phyloP scores from a whole-genome alignment of 2,113 vertebrate genomes.

The pig (Sus scrofa) region DNA sequence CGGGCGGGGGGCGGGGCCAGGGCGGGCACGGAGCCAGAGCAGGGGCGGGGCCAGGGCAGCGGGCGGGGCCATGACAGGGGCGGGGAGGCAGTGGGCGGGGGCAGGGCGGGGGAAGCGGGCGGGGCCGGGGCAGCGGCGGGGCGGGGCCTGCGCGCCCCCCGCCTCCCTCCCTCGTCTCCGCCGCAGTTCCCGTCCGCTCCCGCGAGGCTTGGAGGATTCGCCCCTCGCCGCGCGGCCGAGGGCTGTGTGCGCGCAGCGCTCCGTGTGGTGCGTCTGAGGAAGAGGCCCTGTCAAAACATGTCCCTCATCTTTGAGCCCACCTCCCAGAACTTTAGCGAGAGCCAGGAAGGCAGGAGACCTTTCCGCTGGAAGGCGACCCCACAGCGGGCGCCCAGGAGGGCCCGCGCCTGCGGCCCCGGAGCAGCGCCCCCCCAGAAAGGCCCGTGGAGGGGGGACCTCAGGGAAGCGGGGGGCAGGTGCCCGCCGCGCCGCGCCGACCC shows the following conservation, averaged over 20 bases:
- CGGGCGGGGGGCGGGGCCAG: too few species aligned
- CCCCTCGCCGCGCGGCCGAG: background rate
- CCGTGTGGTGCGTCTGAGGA: background rate
- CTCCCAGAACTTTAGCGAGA: background rate
- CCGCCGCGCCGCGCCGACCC: too few species aligned
- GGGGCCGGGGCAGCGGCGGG: too few species aligned
- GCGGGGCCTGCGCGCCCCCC: background rate
- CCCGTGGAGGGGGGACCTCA: too few species aligned
- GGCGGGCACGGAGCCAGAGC: too few species aligned
- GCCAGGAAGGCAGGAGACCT: background rate
- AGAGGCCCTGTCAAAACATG: background rate
- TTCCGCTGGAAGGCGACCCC: background rate
- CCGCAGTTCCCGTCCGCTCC: too few species aligned
- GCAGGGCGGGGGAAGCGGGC: background rate
- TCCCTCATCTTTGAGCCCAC: background rate
- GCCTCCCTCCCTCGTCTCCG: too few species aligned
- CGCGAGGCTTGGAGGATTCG: background rate
- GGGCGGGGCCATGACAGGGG: background rate
- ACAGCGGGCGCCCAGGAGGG: accelerated
- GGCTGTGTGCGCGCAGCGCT: background rate
- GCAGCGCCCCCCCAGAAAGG: too few species aligned
- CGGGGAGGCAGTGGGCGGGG: too few species aligned
- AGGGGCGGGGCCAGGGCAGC: too few species aligned
- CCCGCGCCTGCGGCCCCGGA: accelerated
- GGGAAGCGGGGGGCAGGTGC: too few species aligned